Percentiles rank a stretch among this genome's conserved stretches.
These are phyloP conservation scores for Paelopatides confundens DNA, from an alignment of 53 echinoderm and acorn worm genomes.

Conservation along the genomic window DNA sequence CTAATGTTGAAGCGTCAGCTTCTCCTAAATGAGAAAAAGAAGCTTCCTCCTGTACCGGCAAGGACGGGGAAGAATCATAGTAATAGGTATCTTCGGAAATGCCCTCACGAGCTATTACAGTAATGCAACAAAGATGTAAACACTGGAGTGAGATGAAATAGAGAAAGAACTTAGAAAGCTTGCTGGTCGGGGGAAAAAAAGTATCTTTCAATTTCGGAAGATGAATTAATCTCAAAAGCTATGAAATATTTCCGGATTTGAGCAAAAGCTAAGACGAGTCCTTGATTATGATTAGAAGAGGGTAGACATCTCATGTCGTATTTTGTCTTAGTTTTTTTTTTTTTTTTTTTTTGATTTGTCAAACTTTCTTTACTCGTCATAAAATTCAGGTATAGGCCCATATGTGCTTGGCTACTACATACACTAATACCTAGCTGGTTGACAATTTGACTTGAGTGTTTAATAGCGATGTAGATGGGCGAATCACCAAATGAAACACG, in stretches of 20 bases:
- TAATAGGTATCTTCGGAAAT: not conserved
- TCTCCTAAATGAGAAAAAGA: not conserved
- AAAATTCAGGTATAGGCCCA: too few species aligned
- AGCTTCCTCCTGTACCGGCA: not conserved
- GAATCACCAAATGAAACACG: too few species aligned
- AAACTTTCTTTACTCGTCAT: too few species aligned
- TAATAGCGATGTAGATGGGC: too few species aligned
- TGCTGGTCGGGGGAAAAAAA: not conserved
- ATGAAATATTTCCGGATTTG: not conserved
- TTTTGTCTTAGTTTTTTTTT: too few species aligned
- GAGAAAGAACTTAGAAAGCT: not conserved
- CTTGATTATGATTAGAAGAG: not conserved
- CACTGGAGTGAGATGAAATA: not conserved
- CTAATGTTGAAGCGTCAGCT: not conserved
- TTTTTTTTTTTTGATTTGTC: too few species aligned
- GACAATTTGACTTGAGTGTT: too few species aligned
- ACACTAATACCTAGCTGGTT: too few species aligned
- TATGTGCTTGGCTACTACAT: too few species aligned
- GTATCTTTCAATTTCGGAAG: not conserved
- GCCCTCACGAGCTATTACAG: not conserved
- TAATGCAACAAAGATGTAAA: conserved; percentile 4
- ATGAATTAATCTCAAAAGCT: not conserved
- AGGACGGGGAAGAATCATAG: not conserved
- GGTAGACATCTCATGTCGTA: too few species aligned
- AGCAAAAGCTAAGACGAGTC: not conserved